Percentiles rank a stretch among this genome's conserved stretches.
phyloP scores from a whole-genome alignment of 2,888 invertebrate genomes.

The Bellardia pandia region DNA sequence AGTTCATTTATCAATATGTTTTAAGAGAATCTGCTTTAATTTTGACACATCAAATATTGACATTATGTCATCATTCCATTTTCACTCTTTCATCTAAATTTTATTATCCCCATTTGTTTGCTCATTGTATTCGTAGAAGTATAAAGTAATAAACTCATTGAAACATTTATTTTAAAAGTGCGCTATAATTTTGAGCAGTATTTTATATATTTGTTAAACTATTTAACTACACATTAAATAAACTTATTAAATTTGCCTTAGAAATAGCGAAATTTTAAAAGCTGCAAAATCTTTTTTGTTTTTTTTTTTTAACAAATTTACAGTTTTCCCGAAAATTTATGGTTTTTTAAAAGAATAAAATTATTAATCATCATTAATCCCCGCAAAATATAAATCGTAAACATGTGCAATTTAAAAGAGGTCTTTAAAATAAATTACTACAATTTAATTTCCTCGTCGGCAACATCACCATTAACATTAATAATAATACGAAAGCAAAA shows the following conservation, averaged over 20 bases:
- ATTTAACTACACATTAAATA: not conserved
- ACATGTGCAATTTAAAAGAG: constrained; percentile 8
- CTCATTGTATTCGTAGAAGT: too few species aligned
- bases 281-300: not conserved
- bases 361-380: not conserved
- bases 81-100: too few species aligned
- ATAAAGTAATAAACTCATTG: too few species aligned
- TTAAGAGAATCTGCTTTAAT: too few species aligned
- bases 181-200: too few species aligned
- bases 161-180: too few species aligned
- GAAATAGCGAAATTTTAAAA: not conserved
- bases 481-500: not conserved
- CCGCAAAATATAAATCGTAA: constrained; percentile 5
- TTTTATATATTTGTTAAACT: too few species aligned
- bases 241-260: not conserved
- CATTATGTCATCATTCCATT: too few species aligned
- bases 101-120: too few species aligned
- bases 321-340: not conserved
- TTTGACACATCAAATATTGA: too few species aligned
- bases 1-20: too few species aligned
- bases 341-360: not conserved
- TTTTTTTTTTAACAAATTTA: not conserved
- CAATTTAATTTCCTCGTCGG: constrained; percentile 48
- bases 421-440: constrained; percentile 8
- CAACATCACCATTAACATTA: not conserved